phyloP scores from a whole-genome alignment of 2,113 vertebrate genomes.

The Neodon shergylaensis region DNA sequence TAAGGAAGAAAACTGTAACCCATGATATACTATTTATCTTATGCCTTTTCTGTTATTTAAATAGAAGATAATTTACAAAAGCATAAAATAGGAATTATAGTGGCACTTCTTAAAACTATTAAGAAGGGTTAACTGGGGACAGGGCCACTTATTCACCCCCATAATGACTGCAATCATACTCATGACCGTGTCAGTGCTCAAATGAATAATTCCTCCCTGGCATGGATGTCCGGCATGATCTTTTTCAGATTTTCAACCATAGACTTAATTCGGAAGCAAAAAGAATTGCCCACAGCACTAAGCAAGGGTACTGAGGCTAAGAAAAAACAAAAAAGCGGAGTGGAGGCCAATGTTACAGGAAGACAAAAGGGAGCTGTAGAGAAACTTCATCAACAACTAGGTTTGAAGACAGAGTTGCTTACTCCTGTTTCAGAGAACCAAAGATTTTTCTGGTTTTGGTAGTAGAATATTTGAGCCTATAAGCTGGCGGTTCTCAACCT shows the following conservation, averaged over 20 bases:
- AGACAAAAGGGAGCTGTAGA: neutral
- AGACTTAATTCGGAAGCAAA: neutral
- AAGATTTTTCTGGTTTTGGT: neutral
- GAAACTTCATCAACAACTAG: neutral
- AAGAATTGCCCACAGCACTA: neutral
- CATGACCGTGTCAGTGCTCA: neutral
- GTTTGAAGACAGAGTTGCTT: neutral
- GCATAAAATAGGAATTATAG: neutral
- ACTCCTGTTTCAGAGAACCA: neutral
- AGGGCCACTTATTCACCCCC: neutral
- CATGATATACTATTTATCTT: neutral
- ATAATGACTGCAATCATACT: neutral
- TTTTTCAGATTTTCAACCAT: neutral
- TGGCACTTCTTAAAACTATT: neutral
- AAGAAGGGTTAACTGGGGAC: rapidly evolving
- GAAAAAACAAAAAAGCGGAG: neutral
- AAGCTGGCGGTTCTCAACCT: neutral
- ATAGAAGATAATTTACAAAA: neutral
- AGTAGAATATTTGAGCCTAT: neutral
- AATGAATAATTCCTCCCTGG: neutral
- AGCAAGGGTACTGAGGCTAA: no score
- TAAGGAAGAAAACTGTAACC: slow-evolving; percentile 8
- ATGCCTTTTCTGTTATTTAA: slow-evolving; percentile 9
- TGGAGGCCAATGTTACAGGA: no score
- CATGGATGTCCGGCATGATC: neutral